These are phyloP conservation scores for Herminia tarsipennalis DNA, from an alignment of 2,888 invertebrate genomes.

Conservation along the genomic window DNA sequence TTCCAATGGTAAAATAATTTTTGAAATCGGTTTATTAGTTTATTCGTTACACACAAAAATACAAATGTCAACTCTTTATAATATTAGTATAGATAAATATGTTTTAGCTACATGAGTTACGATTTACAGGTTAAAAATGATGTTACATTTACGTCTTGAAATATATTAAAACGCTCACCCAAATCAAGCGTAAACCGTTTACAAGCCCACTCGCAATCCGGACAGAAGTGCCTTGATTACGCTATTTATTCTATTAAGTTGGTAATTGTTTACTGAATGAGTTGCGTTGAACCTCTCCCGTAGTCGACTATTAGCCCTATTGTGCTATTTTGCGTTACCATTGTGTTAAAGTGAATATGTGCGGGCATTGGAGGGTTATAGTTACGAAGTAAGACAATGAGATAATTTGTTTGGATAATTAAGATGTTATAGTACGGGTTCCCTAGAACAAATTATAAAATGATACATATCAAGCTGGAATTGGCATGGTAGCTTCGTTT, in stretches of 20 bases:
- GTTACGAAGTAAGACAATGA: slow-evolving; percentile 30
- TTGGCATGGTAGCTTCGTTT: too few species aligned
- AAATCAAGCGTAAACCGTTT: slow-evolving; percentile 29
- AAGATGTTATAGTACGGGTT: too few species aligned
- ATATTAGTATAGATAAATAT: too few species aligned
- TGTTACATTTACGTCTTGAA: too few species aligned
- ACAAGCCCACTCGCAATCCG: slow-evolving; percentile 49
- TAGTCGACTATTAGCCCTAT: slow-evolving; percentile 69
- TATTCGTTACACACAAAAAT: too few species aligned
- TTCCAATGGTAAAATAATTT: too few species aligned
- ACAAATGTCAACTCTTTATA: too few species aligned
- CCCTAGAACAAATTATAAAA: too few species aligned
- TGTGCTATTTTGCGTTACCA: slow-evolving; percentile 62
- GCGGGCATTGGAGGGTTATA: slow-evolving; percentile 19
- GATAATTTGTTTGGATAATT: slow-evolving; percentile 9
- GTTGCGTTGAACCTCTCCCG: slow-evolving; percentile 62
- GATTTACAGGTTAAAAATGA: too few species aligned
- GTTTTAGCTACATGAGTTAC: too few species aligned
- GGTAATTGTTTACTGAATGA: slow-evolving; percentile 79
- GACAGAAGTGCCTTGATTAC: slow-evolving; percentile 81
- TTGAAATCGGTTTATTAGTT: too few species aligned
- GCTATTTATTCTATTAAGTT: slow-evolving; percentile 83
- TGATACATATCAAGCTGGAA: too few species aligned
- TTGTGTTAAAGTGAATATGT: slow-evolving; percentile 36
- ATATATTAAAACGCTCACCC: slow-evolving; percentile 28